Base-by-base conservation (phyloP, 2,797 vertebrate species). In the Onychomys torridus region DNA sequence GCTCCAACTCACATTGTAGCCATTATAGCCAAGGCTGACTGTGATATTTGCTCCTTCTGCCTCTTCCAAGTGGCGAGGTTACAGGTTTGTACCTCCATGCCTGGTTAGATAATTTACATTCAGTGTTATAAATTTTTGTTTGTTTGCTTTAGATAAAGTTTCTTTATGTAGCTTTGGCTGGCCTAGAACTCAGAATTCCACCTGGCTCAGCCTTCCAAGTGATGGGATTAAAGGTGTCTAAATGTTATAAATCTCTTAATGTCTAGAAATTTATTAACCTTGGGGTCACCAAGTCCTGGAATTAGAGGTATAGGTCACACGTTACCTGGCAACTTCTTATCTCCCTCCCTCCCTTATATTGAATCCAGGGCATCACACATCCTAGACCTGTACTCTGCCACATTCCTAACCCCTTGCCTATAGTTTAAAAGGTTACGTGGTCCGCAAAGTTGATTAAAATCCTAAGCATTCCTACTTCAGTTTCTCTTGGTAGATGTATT, bases 401-500 rank as follows among this genome's bases (percentile, higher is more conserved):
- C 43, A 86, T 84, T 27, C 34, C 32, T 65, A 49, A 49, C 14
- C 19, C 83, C 29, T 86, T 75, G 52, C 27, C 32, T 37, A 46
- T 84, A 88, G 49, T 73, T 57, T 82, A 49, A 71, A 88, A 95
- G 76, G 46, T 67, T 13, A n/a, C 46, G 12, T 59, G 29, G 21
- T 89, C 23, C 12, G 79, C 75, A 69, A 27, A 86, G 37, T 91
- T 93, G 49, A 14, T 71, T 90, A 76, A 57, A 92, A 95, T 92
- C 83, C 37, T 49, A 27, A 19, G 32, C 7, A 27, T 76, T 63
- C 25, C 23, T 69, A 40, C 43, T 91, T 91, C 52, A 11, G 37
- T 86, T 94, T 92, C 10, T 89, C 40, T 84, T 85, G 79, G 25
- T 19, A 65, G 23, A 73, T 90, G 19, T 82, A 59, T 73, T 87